Evolutionary conservation across 2,113 vertebrate genomes (phyloP), one percentile per base, ranked within the genome.

Genomic region (Lepus europaeus): DNA sequence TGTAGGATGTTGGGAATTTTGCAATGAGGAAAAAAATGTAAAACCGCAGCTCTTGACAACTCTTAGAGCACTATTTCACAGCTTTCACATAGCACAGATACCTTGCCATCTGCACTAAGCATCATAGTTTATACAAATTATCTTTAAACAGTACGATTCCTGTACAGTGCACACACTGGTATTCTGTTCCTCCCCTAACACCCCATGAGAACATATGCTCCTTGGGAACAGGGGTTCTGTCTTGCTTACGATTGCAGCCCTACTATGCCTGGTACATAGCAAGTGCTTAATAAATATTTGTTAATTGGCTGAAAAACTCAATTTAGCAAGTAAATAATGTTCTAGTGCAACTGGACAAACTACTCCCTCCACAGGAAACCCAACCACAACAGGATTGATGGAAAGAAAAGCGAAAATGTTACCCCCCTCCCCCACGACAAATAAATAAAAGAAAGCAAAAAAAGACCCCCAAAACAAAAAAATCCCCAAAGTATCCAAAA

Each of bases 271-370:
- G 93, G 93, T 63, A 97, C 94, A 95, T 61, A 95, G 96, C 94
- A 94, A 93, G 70, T 87, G 17, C 79, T 92, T 88, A 97, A 97
- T 97, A 97, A 97, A 97, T 97, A 97, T 83, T 88, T 64, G 76
- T 92, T 92, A 95, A 93, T 91, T 95, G 95, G 90, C 39, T 97
- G 97, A 97, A 95, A 94, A 97, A 96, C 94, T 97, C 97, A 92
- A 97, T 98, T 98, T 97, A 96, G 96, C 97, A 93, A 98, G 97
- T 94, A 97, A 97, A 97, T 97, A 94, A 97, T 97, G 86, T 93
- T 98, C 96, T 98, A 98, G 98, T 98, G 98, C 98, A 98, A 98
- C 96, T 97, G 98, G 98, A 98, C 97, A 98, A 98, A 98, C 97
- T 98, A 97, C 97, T 97, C 97, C 98, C 96, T 98, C 98, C 98